Evolutionary conservation across 2,113 vertebrate species (phyloP), one percentile per base, ranked within the genome.

Genomic region (Platysteira castanea): DNA sequence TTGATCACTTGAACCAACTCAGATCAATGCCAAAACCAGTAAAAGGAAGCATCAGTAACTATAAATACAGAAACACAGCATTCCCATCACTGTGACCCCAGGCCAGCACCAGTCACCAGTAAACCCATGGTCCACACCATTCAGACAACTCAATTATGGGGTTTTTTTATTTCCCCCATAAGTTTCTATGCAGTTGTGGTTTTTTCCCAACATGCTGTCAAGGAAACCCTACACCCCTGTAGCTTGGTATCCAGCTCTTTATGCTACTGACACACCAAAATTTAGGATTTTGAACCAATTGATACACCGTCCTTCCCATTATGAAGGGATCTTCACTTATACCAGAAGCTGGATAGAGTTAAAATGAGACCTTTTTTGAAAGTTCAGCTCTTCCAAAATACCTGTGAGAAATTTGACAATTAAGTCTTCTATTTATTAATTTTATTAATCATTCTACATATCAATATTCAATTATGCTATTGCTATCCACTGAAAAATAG

Each of bases 121-220:
- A 28, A 87, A 64, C 10, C 52, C 63, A 41, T 2, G 1, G n/a
- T 27, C 78, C 79, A 87, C 35, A 49, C 63, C 65, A 54, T 17
- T 46, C 87, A 87, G 22, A 33, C 56, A 75, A 26, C 41, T 44
- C 57, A 83, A 37, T 39, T 26, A 14, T 33, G 46, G 3, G 15
- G 27, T 44, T 59, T 64, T 77, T 73, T 59, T 27, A 39, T 91
- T 87, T 95, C 84, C 69, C 50, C 39, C 30, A 3, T 84, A 44
- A 74, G 35, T 70, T 91, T 96, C 93, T 57, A 70, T 46, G 84
- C 81, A 89, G 49, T 63, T 39, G 7, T 92, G 78, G 78, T 50
- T 96, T 97, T 81, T 96, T 92, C 94, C 65, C 90, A 92, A 10
- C 10, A 22, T 85, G 97, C 98, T 97, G 96, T 93, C 97, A 97